Conservation (phyloP, 2,888 invertebrate species). For the Stenodema calcarata region DNA sequence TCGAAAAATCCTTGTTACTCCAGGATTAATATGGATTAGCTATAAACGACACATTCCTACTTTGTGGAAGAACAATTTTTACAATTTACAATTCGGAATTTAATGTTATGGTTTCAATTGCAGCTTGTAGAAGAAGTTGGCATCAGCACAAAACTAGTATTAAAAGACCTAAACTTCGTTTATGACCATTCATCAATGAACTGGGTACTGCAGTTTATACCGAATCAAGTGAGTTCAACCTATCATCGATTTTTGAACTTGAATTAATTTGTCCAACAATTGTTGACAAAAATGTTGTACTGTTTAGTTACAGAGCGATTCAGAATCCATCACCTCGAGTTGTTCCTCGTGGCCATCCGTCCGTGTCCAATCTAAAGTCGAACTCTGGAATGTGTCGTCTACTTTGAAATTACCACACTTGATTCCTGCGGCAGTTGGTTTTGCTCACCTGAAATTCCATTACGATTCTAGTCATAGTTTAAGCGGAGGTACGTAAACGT, state of each 20-base stretch:
- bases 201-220: constrained; percentile 48
- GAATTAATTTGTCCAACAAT: no score
- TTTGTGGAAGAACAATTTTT: no score
- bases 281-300: no score
- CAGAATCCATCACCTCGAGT: background rate
- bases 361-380: constrained; percentile 73
- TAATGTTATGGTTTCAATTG: constrained; percentile 57
- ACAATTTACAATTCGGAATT: no score
- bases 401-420: constrained; percentile 61
- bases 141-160: constrained; percentile 34
- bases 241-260: no score
- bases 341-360: constrained; percentile 64
- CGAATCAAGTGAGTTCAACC: constrained; percentile 34
- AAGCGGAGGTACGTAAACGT: constrained; percentile 31
- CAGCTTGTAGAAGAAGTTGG: constrained; percentile 46
- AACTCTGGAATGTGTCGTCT: constrained; percentile 70
- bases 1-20: no score
- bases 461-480: constrained; percentile 50
- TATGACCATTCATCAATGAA: constrained; percentile 51
- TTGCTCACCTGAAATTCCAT: constrained; percentile 57
- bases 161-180: constrained; percentile 45
- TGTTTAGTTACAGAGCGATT: background rate
- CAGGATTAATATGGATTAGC: no score
- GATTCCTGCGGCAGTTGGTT: constrained; percentile 59
- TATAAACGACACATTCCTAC: no score